Evolutionary conservation across 2,888 invertebrate species (phyloP).

Genomic region (Trachelus tabidus): DNA sequence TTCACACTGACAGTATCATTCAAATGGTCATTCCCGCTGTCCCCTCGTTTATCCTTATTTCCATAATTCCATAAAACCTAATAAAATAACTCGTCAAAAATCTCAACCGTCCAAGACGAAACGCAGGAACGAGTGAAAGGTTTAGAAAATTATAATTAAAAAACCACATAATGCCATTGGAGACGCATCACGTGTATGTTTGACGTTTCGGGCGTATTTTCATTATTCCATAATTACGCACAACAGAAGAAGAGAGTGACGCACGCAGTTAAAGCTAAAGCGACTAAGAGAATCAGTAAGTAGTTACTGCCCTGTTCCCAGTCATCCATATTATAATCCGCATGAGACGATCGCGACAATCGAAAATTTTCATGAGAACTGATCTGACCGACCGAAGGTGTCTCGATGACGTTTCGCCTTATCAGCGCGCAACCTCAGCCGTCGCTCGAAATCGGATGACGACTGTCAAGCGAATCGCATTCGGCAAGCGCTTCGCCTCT

Average conservation of each 20-base stretch:
- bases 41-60: background rate
- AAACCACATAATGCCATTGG: background rate
- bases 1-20: background rate
- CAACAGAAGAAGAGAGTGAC: background rate
- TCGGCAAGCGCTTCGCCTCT: conserved; percentile 70
- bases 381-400: background rate
- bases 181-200: background rate
- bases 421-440: conserved; percentile 26
- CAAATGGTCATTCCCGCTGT: background rate
- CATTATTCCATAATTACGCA: background rate
- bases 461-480: conserved; percentile 70
- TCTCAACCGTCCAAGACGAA: background rate
- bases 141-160: background rate
- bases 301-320: background rate
- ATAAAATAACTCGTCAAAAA: background rate
- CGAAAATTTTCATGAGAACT: background rate
- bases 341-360: background rate
- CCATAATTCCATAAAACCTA: background rate
- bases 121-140: background rate
- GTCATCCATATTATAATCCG: background rate
- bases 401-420: background rate
- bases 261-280: background rate
- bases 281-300: background rate
- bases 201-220: background rate
- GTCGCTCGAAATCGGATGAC: conserved; percentile 59